Evolutionary conservation across 2,888 invertebrate genomes (phyloP).

Genomic region (Scelioninae gen. 1): DNA sequence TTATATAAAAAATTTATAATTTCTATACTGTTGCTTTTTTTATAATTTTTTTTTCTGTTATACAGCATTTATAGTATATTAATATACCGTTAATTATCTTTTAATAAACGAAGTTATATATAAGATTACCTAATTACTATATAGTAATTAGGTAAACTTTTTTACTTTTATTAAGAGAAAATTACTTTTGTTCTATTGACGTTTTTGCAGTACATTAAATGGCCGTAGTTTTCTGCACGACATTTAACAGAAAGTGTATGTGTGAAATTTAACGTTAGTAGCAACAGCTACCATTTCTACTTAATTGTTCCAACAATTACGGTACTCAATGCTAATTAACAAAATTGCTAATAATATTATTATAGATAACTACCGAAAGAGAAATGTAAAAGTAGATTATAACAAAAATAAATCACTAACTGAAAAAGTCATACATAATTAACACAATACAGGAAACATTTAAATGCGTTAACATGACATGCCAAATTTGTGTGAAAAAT

Average conservation of each 20-base stretch:
- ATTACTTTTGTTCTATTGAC: slow-evolving; percentile 13
- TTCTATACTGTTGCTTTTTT: too few relatives aligned
- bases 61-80: too few relatives aligned
- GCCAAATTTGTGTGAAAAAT: too few relatives aligned
- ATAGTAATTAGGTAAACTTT: slow-evolving; percentile 5
- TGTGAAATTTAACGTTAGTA: slow-evolving; percentile 25
- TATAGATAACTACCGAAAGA: background rate
- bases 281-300: background rate
- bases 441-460: background rate
- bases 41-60: too few relatives aligned
- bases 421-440: background rate
- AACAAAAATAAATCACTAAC: background rate
- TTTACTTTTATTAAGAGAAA: background rate
- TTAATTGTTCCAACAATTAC: slow-evolving; percentile 19
- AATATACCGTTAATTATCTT: slow-evolving; percentile 8
- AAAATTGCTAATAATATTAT: slow-evolving; percentile 12
- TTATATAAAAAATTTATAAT: too few relatives aligned
- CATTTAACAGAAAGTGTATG: slow-evolving; percentile 34
- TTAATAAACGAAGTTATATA: background rate
- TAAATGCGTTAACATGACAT: background rate
- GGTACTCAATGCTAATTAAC: background rate
- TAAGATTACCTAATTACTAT: too few relatives aligned
- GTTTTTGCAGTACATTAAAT: slow-evolving; percentile 1
- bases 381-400: slow-evolving; percentile 7
- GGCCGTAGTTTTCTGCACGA: slow-evolving; percentile 25